These are phyloP conservation scores for Porites evermanni DNA, from an alignment of 92 coral and sea anemone genomes.

Conservation along the genomic window DNA sequence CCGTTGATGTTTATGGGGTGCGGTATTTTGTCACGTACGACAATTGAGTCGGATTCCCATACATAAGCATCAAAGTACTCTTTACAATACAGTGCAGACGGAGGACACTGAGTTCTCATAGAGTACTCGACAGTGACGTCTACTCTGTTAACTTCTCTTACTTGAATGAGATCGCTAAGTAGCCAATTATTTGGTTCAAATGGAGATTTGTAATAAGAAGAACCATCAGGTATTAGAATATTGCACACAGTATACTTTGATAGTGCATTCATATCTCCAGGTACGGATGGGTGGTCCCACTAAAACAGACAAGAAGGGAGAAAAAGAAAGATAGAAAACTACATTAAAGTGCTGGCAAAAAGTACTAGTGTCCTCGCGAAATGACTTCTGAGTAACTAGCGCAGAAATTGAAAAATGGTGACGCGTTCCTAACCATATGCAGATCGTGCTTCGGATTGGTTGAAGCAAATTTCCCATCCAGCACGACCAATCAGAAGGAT, in stretches of 20 bases:
- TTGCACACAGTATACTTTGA: constrained; percentile 44
- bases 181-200: constrained; percentile 75
- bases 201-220: neutral
- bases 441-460: too few relatives aligned
- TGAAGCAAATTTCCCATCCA: too few relatives aligned
- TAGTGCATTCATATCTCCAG: neutral
- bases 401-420: too few relatives aligned
- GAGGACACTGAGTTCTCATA: neutral
- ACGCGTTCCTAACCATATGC: too few relatives aligned
- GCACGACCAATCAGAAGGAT: too few relatives aligned
- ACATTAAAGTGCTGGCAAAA: too few relatives aligned
- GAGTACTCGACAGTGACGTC: constrained; percentile 52
- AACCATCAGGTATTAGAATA: neutral
- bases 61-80: constrained; percentile 56
- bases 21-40: constrained; percentile 22
- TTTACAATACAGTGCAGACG: constrained; percentile 32
- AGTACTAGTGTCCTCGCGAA: too few relatives aligned
- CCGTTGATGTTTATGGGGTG: constrained; percentile 31
- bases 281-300: constrained; percentile 36
- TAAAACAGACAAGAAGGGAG: constrained; percentile 3
- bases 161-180: constrained; percentile 51
- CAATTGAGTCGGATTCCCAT: constrained; percentile 42
- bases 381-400: too few relatives aligned
- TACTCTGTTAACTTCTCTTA: constrained; percentile 53
- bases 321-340: neutral